These are phyloP conservation scores for Crocuta crocuta DNA, from an alignment of 2,113 vertebrate genomes.

Conservation along the genomic window DNA sequence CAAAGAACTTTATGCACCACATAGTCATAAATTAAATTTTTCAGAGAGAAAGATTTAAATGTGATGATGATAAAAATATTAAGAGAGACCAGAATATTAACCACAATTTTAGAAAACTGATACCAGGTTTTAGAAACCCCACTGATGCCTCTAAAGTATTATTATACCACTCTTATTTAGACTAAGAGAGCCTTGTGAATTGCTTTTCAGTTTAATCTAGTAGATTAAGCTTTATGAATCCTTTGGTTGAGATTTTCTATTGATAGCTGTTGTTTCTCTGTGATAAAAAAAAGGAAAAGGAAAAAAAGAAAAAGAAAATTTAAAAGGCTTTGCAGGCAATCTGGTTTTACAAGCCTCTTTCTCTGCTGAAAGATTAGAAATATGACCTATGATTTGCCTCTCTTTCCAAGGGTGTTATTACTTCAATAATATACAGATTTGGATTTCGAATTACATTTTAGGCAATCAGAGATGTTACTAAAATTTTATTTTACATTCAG, in stretches of 20 bases:
- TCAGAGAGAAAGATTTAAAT: not conserved
- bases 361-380: not conserved
- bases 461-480: conserved; percentile 69
- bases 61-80: not conserved
- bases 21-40: not conserved
- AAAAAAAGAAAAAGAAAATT: not conserved
- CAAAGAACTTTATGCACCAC: not conserved
- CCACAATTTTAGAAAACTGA: not conserved
- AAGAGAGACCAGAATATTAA: not conserved
- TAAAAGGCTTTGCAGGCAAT: not conserved
- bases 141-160: conserved; percentile 25
- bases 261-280: not conserved
- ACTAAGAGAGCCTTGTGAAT: not conserved
- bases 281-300: not conserved
- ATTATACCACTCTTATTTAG: not conserved
- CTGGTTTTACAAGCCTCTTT: not conserved
- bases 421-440: conserved; percentile 79
- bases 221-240: conserved; percentile 4
- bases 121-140: not conserved
- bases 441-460: conserved; percentile 78
- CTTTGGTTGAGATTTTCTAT: conserved; percentile 33
- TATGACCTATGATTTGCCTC: not conserved
- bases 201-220: conserved; percentile 7
- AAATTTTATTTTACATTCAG: conserved; percentile 79
- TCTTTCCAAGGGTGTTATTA: conserved; percentile 70